These are phyloP conservation scores for Phymastichus coffea DNA, from an alignment of 1,140 invertebrate species.

Conservation along the genomic window DNA sequence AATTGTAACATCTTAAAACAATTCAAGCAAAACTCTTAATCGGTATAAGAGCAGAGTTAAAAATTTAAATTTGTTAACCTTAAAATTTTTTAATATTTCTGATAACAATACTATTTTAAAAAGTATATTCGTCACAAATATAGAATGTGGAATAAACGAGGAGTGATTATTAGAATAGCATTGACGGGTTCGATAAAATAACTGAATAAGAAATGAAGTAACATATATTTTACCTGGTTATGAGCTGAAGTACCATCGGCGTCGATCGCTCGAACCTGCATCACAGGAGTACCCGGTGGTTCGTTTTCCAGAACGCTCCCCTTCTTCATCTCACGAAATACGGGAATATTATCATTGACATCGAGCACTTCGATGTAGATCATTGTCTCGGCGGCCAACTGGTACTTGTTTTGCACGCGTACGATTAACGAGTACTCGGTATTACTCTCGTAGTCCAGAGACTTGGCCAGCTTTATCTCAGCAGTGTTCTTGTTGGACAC, in stretches of 20 bases:
- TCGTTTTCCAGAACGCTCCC: constrained; percentile 85
- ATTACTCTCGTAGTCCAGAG: constrained; percentile 81
- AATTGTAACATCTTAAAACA: too few relatives aligned
- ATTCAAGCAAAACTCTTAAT: too few relatives aligned
- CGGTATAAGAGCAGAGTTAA: not conserved
- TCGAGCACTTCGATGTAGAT: constrained; percentile 77
- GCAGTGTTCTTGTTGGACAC: constrained; percentile 69
- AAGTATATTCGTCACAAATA: not conserved
- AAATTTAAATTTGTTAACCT: not conserved
- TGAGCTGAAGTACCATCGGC: constrained; percentile 79
- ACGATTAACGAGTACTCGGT: constrained; percentile 81
- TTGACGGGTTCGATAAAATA: too few relatives aligned
- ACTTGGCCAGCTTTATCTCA: constrained; percentile 69
- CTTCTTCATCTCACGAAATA: constrained; percentile 74
- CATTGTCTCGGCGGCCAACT: constrained; percentile 73
- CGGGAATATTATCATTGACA: constrained; percentile 86
- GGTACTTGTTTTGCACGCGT: constrained; percentile 78
- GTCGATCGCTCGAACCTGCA: constrained; percentile 85
- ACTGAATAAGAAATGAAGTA: too few relatives aligned
- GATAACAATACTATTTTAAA: not conserved
- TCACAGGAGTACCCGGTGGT: constrained; percentile 73
- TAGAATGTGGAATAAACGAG: too few relatives aligned
- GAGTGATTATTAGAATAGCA: too few relatives aligned
- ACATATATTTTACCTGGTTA: constrained; percentile 62
- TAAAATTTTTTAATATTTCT: not conserved